Conservation (phyloP, 2,888 invertebrate genomes). For the Agrilus biguttatus region DNA sequence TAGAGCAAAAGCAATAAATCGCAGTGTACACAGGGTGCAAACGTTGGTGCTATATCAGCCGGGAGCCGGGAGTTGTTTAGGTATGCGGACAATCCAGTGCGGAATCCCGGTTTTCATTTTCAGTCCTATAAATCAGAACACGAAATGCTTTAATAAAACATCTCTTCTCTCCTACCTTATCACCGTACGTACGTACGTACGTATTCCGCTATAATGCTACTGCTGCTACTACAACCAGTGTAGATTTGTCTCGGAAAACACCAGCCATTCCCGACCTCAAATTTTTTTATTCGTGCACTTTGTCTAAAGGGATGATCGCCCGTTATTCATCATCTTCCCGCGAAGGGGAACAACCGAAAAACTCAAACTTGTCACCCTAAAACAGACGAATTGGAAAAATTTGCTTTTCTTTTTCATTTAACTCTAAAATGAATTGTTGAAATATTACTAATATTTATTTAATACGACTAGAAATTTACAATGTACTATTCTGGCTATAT, state of each 20-base stretch:
- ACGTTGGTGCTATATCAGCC: slow-evolving; percentile 6
- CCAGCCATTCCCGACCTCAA: slow-evolving; percentile 29
- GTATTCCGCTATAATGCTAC: no score
- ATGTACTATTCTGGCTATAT: no score
- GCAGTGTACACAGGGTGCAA: no score
- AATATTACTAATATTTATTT: slow-evolving; percentile 7
- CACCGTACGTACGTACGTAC: not conserved
- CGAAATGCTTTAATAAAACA: slow-evolving; percentile 32
- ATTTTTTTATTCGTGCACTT: slow-evolving; percentile 30
- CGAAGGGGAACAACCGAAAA: slow-evolving; percentile 11
- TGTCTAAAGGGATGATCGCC: slow-evolving; percentile 26
- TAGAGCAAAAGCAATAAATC: not conserved
- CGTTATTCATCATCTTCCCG: slow-evolving; percentile 19
- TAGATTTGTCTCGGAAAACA: slow-evolving; percentile 18
- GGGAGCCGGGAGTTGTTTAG: slow-evolving; percentile 25
- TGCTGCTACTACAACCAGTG: slow-evolving; percentile 2
- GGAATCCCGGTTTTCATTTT: slow-evolving; percentile 31
- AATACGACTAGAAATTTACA: slow-evolving; percentile 4
- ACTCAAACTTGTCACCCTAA: slow-evolving; percentile 5
- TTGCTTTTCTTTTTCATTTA: no score
- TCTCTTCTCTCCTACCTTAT: slow-evolving; percentile 15
- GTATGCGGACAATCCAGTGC: slow-evolving; percentile 27
- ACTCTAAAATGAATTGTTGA: slow-evolving; percentile 7
- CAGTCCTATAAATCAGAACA: slow-evolving; percentile 28
- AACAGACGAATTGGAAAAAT: no score